Evolutionary conservation across 2,113 vertebrate species (phyloP).

Genomic region (Blennius ocellaris): DNA sequence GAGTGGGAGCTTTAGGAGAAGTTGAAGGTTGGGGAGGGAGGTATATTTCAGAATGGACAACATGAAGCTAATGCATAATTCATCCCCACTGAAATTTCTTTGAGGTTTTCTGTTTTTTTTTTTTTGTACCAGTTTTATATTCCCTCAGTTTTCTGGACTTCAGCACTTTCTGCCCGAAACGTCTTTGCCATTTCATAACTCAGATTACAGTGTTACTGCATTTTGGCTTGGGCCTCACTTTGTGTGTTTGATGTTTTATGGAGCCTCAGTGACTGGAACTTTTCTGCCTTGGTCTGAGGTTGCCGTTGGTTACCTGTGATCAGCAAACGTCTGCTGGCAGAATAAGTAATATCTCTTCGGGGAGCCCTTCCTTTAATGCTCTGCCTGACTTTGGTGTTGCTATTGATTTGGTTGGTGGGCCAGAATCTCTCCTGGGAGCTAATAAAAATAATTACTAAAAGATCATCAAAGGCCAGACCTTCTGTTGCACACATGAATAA

Average conservation of each 20-base stretch:
- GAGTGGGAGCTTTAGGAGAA: conserved; percentile 40
- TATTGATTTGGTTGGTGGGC: conserved; percentile 84
- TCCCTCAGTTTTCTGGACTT: conserved; percentile 22
- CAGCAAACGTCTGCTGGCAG: conserved; percentile 69
- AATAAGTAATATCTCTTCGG: conserved; percentile 82
- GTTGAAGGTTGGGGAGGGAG: conserved; percentile 17
- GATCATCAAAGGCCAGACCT: conserved; percentile 84
- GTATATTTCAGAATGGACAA: conserved; percentile 49
- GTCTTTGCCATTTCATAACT: conserved; percentile 11
- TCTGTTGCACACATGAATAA: conserved; percentile 82
- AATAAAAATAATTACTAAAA: conserved; percentile 87
- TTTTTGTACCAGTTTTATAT: conserved; percentile 29
- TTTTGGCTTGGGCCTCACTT: conserved; percentile 26
- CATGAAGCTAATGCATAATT: conserved; percentile 57
- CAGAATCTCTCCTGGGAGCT: conserved; percentile 82
- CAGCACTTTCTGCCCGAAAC: conserved; percentile 16
- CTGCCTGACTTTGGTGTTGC: conserved; percentile 66
- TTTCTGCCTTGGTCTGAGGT: conserved; percentile 64
- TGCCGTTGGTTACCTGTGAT: conserved; percentile 80
- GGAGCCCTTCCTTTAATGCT: conserved; percentile 80
- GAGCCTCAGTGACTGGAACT: conserved; percentile 53
- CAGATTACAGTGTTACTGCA: conserved; percentile 1
- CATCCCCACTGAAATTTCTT: conserved; percentile 44
- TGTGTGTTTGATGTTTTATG: conserved; percentile 63
- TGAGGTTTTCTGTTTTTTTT: conserved; percentile 13